Evolutionary conservation across 2,888 invertebrate genomes (phyloP).

Genomic region (Eubasilissa splendida): DNA sequence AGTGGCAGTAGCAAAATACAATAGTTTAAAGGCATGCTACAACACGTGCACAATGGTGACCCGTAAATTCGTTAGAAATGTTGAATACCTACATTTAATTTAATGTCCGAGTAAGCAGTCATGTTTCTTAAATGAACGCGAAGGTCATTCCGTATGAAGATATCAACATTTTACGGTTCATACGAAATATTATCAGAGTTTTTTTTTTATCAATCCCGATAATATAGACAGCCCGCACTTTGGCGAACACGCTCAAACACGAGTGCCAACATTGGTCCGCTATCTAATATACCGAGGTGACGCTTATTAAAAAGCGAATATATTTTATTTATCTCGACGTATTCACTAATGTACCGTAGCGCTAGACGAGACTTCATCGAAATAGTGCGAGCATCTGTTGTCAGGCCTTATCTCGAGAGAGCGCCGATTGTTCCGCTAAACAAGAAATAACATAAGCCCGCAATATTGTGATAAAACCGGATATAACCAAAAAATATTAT

Average conservation of each 20-base stretch:
- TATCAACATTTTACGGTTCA: too few relatives aligned
- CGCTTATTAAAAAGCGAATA: slow-evolving; percentile 7
- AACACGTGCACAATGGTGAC: too few relatives aligned
- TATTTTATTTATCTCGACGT: not conserved
- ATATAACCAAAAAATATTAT: not conserved
- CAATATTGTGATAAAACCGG: slow-evolving; percentile 16
- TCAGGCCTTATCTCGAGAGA: slow-evolving; percentile 1
- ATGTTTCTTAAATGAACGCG: too few relatives aligned
- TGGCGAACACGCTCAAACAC: not conserved
- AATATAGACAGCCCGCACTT: not conserved
- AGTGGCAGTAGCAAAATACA: too few relatives aligned
- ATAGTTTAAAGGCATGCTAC: too few relatives aligned
- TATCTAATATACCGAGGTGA: not conserved
- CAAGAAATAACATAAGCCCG: slow-evolving; percentile 8
- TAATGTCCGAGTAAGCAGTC: too few relatives aligned
- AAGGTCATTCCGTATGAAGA: too few relatives aligned
- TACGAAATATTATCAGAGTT: not conserved
- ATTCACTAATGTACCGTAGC: not conserved
- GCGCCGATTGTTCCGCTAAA: not conserved
- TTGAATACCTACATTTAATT: too few relatives aligned
- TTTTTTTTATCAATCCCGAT: not conserved
- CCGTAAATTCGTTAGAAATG: too few relatives aligned
- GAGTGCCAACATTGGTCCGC: not conserved
- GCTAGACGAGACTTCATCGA: not conserved
- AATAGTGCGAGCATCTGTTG: not conserved